Evolutionary conservation across 2,888 invertebrate species (phyloP), one percentile per base, ranked within the genome.

Genomic region (Sturmia bella): DNA sequence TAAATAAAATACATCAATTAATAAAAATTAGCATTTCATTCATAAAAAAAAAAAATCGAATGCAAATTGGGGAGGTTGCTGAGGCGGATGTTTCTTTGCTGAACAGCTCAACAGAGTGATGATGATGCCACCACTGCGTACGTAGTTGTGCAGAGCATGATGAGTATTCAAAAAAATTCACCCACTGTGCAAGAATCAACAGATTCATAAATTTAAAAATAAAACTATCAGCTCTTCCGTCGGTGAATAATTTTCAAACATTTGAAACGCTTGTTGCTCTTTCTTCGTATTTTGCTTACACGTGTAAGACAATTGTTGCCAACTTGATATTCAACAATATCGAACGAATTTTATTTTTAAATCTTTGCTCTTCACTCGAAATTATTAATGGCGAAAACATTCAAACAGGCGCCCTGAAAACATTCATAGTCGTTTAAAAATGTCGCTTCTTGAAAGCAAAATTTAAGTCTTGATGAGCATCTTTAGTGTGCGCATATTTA

Each of bases 1-100:
- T 50, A 54, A 73, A 68, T 73, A 73, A 77, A 74, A 82, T 52
- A 78, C 72, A 82, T 74, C 77, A 82, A 78, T 78, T 82, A 82
- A 78, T 82, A 78, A 77, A 59, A 69, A 63, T 74, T 13, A 68
- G 37, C 54, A 81, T 68, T 82, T 78, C 78, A 78, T 82, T 82
- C 77, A 82, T 78, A 70, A 17, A 66, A 77, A 59, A 24, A 9
- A 45, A 15, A 57, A 72, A 32, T 17, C 64, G 24, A 57, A 32
- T 32, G 7, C 32, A 74, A 61, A 27, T 52, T 43, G 50, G 43
- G 52, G 27, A 66, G 32, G 9, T 7, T 15, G 54, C 41, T 57
- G 73, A 39, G 24, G 69, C 37, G 9, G 52, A 32, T 68, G 61
- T 6, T n/a, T n/a, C 56, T 63, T 37, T 15, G 11, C 27, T 24